A percentile compares a stretch with the other conserved stretches of the same genome.
Conservation (phyloP, 2,797 vertebrate genomes). For the Malacoraja senta region DNA sequence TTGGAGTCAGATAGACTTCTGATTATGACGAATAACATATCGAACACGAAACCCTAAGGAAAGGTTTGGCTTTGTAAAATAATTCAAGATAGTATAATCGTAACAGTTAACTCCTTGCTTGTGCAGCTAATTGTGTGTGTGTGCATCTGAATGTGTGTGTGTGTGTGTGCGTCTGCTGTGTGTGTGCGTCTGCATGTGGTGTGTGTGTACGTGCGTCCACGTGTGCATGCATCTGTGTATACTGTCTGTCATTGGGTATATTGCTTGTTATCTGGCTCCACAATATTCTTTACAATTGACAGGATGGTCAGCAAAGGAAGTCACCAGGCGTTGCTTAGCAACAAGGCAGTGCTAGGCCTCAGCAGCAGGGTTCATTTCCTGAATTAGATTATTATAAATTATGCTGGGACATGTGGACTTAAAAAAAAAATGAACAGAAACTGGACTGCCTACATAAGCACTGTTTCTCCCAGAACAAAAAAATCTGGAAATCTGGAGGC, state of each 20-base stretch:
- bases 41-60: neutral
- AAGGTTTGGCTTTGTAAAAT: neutral
- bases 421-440: neutral
- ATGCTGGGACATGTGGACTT: neutral
- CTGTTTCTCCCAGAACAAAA: too few species aligned
- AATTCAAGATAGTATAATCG: neutral
- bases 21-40: neutral
- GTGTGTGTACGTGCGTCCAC: neutral
- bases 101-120: neutral
- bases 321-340: slow-evolving; percentile 18
- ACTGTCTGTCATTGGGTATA: neutral
- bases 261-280: slow-evolving; percentile 11
- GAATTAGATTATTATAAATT: neutral
- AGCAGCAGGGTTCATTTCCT: slow-evolving; percentile 16
- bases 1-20: neutral
- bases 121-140: too few species aligned
- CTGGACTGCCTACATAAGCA: too few species aligned
- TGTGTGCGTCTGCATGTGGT: too few species aligned
- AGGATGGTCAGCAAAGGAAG: slow-evolving; percentile 21
- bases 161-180: too few species aligned
- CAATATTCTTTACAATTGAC: neutral
- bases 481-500: too few species aligned
- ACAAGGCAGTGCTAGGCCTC: neutral
- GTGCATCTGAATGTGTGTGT: too few species aligned
- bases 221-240: neutral